These are phyloP conservation scores for Anabas testudineus DNA, from an alignment of 2,797 vertebrate species.

Conservation along the genomic window DNA sequence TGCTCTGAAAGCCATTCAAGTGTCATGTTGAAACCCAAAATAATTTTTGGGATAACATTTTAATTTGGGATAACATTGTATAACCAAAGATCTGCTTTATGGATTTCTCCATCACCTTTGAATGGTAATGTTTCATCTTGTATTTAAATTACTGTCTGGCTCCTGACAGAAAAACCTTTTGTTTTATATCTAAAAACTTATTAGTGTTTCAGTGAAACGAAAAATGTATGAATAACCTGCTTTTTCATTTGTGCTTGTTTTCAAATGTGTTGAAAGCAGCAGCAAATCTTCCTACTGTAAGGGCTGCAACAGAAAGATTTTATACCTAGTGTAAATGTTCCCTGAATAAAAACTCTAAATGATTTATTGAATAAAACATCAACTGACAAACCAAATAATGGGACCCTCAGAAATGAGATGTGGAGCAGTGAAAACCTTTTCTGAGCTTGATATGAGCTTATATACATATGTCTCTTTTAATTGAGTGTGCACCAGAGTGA, in stretches of 20 bases:
- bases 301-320: slow-evolving; percentile 11
- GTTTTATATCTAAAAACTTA: slow-evolving; percentile 53
- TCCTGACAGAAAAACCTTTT: slow-evolving; percentile 2
- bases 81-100: background rate
- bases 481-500: background rate
- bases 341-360: slow-evolving; percentile 9
- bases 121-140: slow-evolving; percentile 9
- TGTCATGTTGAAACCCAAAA: slow-evolving; percentile 11
- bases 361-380: slow-evolving; percentile 7
- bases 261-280: slow-evolving; percentile 24
- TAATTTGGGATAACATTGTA: background rate
- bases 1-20: slow-evolving; percentile 2
- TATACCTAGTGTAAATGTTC: slow-evolving; percentile 6
- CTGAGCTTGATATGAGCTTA: no score
- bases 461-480: slow-evolving; percentile 7
- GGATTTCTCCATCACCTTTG: slow-evolving; percentile 2
- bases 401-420: slow-evolving; percentile 2
- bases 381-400: slow-evolving; percentile 8
- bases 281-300: background rate
- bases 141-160: background rate
- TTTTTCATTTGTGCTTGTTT: slow-evolving; percentile 14
- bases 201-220: slow-evolving; percentile 48
- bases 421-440: background rate
- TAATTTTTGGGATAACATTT: background rate
- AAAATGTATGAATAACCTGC: slow-evolving; percentile 25